phyloP scores from a whole-genome alignment of 2,888 invertebrate genomes.

The Craniophora ligustri region DNA sequence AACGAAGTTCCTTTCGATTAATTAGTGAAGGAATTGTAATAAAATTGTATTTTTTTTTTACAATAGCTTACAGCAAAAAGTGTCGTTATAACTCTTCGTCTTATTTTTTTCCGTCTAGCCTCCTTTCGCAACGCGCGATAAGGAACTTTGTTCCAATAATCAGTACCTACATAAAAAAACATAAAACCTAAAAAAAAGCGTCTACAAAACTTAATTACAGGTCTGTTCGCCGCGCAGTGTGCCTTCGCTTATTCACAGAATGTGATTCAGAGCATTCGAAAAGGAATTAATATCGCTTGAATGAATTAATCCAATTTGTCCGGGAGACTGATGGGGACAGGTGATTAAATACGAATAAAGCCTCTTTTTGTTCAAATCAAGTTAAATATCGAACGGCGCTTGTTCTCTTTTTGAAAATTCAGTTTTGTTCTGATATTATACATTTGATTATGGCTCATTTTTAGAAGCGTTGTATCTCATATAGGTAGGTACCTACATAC shows the following conservation, averaged over 20 bases:
- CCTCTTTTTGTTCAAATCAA: constrained; percentile 36
- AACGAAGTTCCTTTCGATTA: no score
- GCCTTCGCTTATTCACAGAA: constrained; percentile 18
- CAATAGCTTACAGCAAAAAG: no score
- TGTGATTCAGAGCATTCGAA: constrained; percentile 27
- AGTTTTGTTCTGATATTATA: constrained; percentile 13
- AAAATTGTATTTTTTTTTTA: no score
- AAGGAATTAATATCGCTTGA: constrained; percentile 45
- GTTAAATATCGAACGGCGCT: constrained; percentile 20
- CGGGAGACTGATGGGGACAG: constrained; percentile 30
- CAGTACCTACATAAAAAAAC: no score
- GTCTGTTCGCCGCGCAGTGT: constrained; percentile 23
- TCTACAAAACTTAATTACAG: constrained; percentile 20
- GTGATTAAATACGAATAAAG: constrained; percentile 41
- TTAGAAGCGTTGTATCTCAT: no score
- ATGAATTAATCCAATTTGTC: constrained; percentile 46
- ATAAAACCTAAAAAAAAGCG: constrained; percentile 5
- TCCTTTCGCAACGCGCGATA: no score
- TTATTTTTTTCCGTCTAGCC: no score
- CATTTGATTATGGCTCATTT: no score
- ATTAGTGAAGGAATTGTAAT: no score
- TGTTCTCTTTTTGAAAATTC: constrained; percentile 16
- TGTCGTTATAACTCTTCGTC: no score
- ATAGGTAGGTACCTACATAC: no score
- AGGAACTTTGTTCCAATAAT: no score